Base-by-base conservation (phyloP, 2,888 invertebrate genomes). In the Acanthosepion pharaonis region DNA sequence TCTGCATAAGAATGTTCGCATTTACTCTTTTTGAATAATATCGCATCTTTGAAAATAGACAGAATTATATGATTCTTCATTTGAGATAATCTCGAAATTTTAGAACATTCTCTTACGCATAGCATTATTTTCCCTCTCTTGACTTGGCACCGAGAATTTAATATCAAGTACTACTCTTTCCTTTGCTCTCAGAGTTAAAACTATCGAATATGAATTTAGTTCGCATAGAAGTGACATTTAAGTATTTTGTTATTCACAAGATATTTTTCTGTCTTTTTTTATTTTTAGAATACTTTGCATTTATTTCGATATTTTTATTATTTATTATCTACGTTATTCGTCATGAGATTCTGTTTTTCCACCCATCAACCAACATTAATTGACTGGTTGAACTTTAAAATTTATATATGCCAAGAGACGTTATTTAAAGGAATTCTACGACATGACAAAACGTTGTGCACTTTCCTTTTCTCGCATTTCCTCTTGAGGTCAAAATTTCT, bases 351-450 rank as follows among this genome's bases (percentile, higher is more conserved):
- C 9, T 78, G 1, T 33, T 78, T 78, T 78, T 78, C 78, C 78
- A 33, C 18, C n/a, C 78, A 33, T 33, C n/a, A n/a, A 78, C n/a
- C 78, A 78, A n/a, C 11, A 78, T n/a, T 78, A 78, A 78, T 78
- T 78, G 78, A 78, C 78, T 78, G 78, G 78, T 78, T 78, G 78
- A 78, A 78, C 78, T 78, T 78, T 78, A 78, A 78, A 78, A 33
- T 9, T 11, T 18, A n/a, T n/a, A 78, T 78, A 3, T 18, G n/a
- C 2, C 9, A 78, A 78, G 78, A 78, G 78, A 78, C 15, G 78
- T 78, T 78, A 78, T 78, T 78, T 33, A 18, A 78, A 78, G n/a
- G n/a, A 78, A 33, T 78, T 78, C 78, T 15, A n/a, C n/a, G 78
- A 18, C 78, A 78, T 23, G 15, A 78, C 33, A 78, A 78, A 78